Evolutionary conservation across 2,888 invertebrate genomes (phyloP).

Genomic region (Lottia scabra): DNA sequence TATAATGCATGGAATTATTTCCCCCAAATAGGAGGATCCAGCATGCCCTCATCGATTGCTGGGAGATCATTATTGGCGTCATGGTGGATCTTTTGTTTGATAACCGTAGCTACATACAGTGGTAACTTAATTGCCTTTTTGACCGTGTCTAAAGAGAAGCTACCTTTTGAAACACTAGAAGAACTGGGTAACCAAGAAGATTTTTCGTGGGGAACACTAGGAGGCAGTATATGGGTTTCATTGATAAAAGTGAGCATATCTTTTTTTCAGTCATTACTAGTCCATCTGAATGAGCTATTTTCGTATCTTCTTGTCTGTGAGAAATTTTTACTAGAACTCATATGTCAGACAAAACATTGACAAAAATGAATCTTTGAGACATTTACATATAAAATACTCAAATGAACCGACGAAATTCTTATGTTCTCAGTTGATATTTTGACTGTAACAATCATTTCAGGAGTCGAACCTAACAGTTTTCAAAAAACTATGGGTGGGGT

Average conservation of each 20-base stretch:
- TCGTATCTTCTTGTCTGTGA: too few relatives aligned
- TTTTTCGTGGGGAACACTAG: conserved; percentile 50
- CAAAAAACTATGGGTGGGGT: conserved; percentile 38
- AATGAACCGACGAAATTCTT: too few relatives aligned
- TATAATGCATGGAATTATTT: too few relatives aligned
- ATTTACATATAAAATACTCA: too few relatives aligned
- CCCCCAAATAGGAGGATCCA: conserved; percentile 39
- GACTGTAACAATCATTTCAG: conserved; percentile 21
- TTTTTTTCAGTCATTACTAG: too few relatives aligned
- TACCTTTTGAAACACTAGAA: conserved; percentile 50
- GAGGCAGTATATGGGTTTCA: conserved; percentile 34
- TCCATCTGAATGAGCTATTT: too few relatives aligned
- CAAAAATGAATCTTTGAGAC: too few relatives aligned
- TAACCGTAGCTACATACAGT: conserved; percentile 53
- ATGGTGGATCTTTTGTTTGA: conserved; percentile 55
- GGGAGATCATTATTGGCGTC: conserved; percentile 49
- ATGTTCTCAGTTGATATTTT: too few relatives aligned
- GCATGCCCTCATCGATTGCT: conserved; percentile 45
- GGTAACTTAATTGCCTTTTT: conserved; percentile 64
- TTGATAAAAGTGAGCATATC: conserved; percentile 40
- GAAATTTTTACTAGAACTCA: too few relatives aligned
- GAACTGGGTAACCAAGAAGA: conserved; percentile 45
- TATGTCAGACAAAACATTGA: too few relatives aligned
- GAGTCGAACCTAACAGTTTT: conserved; percentile 34
- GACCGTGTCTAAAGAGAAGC: conserved; percentile 50